These are phyloP conservation scores for Drosophila birchii DNA, from an alignment of 2,888 invertebrate genomes.

Conservation along the genomic window DNA sequence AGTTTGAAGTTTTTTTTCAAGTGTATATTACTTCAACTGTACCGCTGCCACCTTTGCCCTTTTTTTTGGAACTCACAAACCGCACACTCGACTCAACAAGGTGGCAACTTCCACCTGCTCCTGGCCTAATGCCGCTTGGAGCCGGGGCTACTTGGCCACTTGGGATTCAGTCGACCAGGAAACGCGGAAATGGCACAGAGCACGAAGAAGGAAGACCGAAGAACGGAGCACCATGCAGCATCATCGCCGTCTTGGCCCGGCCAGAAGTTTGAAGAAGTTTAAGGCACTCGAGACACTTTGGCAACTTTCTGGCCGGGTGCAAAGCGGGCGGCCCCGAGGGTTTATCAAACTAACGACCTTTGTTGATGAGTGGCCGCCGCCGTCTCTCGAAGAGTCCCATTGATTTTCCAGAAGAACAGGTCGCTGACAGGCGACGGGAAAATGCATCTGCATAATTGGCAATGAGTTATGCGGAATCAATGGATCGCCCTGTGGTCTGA, in stretches of 20 bases:
- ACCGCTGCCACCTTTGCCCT: slow-evolving; percentile 48
- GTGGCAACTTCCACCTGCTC: slow-evolving; percentile 59
- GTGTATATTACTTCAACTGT: neutral
- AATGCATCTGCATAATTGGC: slow-evolving; percentile 67
- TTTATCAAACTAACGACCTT: slow-evolving; percentile 63
- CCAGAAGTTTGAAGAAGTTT: slow-evolving; percentile 66
- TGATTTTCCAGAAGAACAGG: slow-evolving; percentile 57
- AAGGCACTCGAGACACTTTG: slow-evolving; percentile 81
- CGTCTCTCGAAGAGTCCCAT: slow-evolving; percentile 40
- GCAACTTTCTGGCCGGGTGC: slow-evolving; percentile 66
- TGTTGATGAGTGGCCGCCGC: slow-evolving; percentile 49
- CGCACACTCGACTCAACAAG: slow-evolving; percentile 74
- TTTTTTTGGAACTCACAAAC: slow-evolving; percentile 55
- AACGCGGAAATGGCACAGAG: slow-evolving; percentile 65
- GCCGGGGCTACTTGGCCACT: slow-evolving; percentile 47
- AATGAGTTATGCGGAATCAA: slow-evolving; percentile 59
- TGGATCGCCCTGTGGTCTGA: slow-evolving; percentile 50
- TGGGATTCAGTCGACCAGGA: slow-evolving; percentile 64
- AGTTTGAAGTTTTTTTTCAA: neutral
- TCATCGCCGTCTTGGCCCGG: slow-evolving; percentile 40
- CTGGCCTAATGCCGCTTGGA: slow-evolving; percentile 43
- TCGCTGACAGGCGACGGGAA: slow-evolving; percentile 24
- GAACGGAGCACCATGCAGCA: slow-evolving; percentile 12
- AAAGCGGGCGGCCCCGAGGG: slow-evolving; percentile 25
- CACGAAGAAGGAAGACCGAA: neutral